phyloP scores from a whole-genome alignment of 2,888 invertebrate genomes.

The Biston betularia region DNA sequence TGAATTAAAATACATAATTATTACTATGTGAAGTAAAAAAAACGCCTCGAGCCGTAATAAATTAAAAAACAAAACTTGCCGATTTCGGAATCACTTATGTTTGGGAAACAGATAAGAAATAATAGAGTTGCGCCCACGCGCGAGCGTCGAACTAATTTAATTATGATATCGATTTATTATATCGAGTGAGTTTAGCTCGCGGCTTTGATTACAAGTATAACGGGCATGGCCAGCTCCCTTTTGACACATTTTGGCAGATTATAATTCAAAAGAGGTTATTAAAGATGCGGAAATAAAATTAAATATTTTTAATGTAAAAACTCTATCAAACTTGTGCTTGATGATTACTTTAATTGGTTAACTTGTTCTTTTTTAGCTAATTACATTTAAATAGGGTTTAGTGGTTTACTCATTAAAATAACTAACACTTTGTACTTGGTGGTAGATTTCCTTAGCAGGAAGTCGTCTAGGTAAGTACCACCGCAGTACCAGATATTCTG shows the following conservation, averaged over 20 bases:
- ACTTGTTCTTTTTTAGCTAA: too few relatives aligned
- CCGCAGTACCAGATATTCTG: too few relatives aligned
- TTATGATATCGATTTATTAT: slow-evolving; percentile 67
- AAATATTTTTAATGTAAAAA: not conserved
- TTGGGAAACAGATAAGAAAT: slow-evolving; percentile 57
- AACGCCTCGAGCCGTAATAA: slow-evolving; percentile 65
- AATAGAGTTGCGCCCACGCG: slow-evolving; percentile 60
- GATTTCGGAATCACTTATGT: slow-evolving; percentile 63
- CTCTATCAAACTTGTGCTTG: too few relatives aligned
- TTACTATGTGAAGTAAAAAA: slow-evolving; percentile 54
- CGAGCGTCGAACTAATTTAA: slow-evolving; percentile 67
- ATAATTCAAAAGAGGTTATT: slow-evolving; percentile 1
- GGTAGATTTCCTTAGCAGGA: too few relatives aligned
- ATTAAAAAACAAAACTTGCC: slow-evolving; percentile 64
- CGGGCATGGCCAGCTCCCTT: slow-evolving; percentile 15
- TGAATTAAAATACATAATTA: slow-evolving; percentile 57
- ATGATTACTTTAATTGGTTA: too few relatives aligned
- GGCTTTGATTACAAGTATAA: slow-evolving; percentile 36
- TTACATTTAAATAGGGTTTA: too few relatives aligned
- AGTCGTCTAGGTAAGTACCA: too few relatives aligned
- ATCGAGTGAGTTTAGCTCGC: slow-evolving; percentile 42
- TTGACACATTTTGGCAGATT: slow-evolving; percentile 18
- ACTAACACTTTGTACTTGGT: too few relatives aligned
- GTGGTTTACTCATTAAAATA: too few relatives aligned
- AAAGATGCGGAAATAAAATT: not conserved